Conservation (phyloP, 2,113 vertebrate genomes). For the Arothron firmamentum region DNA sequence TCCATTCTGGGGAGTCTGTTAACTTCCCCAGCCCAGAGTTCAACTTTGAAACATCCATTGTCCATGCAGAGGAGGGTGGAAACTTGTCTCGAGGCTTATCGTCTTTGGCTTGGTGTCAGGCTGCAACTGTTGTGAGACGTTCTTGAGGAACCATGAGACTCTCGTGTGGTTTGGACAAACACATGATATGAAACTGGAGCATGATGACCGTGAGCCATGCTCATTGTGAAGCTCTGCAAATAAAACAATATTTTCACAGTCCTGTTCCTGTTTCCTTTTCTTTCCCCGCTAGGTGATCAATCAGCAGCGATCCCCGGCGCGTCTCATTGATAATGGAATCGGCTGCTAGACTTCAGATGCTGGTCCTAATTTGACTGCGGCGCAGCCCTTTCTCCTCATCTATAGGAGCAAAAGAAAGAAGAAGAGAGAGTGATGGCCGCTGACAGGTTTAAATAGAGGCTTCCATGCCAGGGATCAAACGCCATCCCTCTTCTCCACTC, state of each 20-base stretch:
- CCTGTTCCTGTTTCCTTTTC: constrained; percentile 67
- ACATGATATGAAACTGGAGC: constrained; percentile 72
- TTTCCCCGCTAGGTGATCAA: constrained; percentile 61
- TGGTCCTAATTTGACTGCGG: constrained; percentile 50
- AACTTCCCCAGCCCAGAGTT: constrained; percentile 49
- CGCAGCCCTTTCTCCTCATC: constrained; percentile 48
- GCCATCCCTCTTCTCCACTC: constrained; percentile 75
- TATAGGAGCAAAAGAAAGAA: constrained; percentile 14
- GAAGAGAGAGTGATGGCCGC: constrained; percentile 69
- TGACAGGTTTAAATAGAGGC: constrained; percentile 78
- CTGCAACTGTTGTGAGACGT: constrained; percentile 61
- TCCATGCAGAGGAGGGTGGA: constrained; percentile 48
- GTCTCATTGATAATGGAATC: constrained; percentile 18
- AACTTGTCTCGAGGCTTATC: constrained; percentile 63
- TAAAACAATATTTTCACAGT: constrained; percentile 82
- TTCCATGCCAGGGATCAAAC: constrained; percentile 77
- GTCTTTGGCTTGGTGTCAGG: constrained; percentile 62
- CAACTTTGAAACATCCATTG: constrained; percentile 58
- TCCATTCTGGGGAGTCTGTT: constrained; percentile 42
- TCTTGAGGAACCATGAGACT: constrained; percentile 62
- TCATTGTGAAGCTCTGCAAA: constrained; percentile 69
- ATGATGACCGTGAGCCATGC: constrained; percentile 70
- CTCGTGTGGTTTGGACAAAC: constrained; percentile 77
- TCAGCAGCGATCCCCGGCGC: constrained; percentile 40
- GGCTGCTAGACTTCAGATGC: background rate